A percentile compares a stretch with the other conserved stretches of the same genome.
Conservation (phyloP, 2,888 invertebrate species). For the Carpatolechia fugitivella region DNA sequence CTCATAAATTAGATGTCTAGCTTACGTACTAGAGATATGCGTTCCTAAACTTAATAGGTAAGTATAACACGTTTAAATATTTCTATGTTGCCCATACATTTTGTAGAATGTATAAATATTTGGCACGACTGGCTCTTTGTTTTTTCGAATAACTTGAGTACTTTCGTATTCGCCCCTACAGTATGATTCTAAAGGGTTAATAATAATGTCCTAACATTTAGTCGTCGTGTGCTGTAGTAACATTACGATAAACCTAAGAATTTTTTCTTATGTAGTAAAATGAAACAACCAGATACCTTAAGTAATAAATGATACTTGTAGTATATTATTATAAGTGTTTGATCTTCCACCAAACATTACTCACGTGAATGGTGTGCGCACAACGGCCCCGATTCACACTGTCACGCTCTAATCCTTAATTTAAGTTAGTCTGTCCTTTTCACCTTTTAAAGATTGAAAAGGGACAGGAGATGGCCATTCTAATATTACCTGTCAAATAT, state of each 20-base stretch:
- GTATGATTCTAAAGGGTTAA: not conserved
- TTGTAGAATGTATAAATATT: slow-evolving; percentile 1
- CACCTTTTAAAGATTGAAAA: no score
- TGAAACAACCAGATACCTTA: not conserved
- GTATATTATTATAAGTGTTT: slow-evolving; percentile 2
- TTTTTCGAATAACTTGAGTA: not conserved
- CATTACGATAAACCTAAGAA: not conserved
- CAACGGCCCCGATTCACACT: not conserved
- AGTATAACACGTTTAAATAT: not conserved
- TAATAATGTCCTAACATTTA: not conserved
- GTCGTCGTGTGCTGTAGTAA: no score
- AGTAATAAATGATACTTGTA: not conserved
- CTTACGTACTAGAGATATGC: not conserved
- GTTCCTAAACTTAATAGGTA: not conserved
- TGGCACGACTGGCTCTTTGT: not conserved
- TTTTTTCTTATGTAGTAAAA: not conserved
- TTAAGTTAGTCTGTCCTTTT: no score
- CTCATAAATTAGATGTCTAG: slow-evolving; percentile 1
- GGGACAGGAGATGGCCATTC: no score
- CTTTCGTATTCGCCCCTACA: not conserved
- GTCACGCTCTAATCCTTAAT: no score
- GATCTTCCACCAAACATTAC: slow-evolving; percentile 6
- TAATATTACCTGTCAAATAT: no score
- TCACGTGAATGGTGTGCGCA: not conserved
- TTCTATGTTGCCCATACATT: not conserved